Base-by-base conservation (phyloP, 2,797 vertebrate species). In the Danio aesculapii region DNA sequence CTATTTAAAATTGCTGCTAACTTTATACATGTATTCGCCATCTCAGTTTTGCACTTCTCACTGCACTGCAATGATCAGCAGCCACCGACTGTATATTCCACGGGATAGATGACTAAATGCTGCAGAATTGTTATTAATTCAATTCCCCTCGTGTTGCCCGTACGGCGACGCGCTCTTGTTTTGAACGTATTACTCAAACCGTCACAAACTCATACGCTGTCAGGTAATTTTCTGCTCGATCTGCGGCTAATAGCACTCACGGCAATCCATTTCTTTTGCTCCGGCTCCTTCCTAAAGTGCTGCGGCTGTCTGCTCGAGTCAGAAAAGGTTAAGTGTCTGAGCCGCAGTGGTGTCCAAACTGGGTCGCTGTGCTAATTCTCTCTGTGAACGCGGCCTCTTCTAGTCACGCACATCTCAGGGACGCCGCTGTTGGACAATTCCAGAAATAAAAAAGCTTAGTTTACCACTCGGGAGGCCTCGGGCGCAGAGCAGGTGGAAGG, bases 351-450 rank as follows among this genome's bases (percentile, higher is more conserved):
- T 85, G 79, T 81, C 82, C 63, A 85, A 93, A 93, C 89, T 92
- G 90, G 92, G 91, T 93, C 90, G 86, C 82, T 80, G 84, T 88
- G 89, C 84, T 92, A 91, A 91, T 91, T 91, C 86, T 77, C 82
- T 87, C 87, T 7, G 76, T 81, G 75, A 63, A 85, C 84, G 83
- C 84, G 83, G 75, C 82, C 87, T 86, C 77, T 90, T 89, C 80
- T 86, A 92, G 92, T 92, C 91, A 92, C 90, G 90, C 92, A 93
- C 90, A 90, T 81, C 84, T 79, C 77, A 14, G 68, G 62, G 55
- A 76, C 5, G 17, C 17, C 52, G 13, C 50, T 30, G 17, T 49
- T 14, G 17, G 8, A 63, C 61, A 17, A 30, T 3, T 30, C 10
- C 5, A 30, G 43, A 59, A 8, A 74, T 21, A 74, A 47, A 47